These are phyloP conservation scores for Myiothlypis chrysogaster DNA, from an alignment of 2,797 vertebrate species.

Conservation along the genomic window DNA sequence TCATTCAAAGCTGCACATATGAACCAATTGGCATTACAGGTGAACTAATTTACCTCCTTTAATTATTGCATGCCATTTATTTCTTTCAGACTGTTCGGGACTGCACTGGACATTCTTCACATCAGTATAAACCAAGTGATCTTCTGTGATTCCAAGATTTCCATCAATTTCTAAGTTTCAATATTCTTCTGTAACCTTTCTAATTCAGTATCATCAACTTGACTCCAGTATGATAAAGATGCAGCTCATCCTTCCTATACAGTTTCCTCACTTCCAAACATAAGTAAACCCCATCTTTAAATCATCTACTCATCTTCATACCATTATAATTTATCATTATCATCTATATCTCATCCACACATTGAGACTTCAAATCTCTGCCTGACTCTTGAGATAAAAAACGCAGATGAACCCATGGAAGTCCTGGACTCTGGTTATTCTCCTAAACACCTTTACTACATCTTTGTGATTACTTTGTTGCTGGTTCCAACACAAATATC, in stretches of 20 bases:
- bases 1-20: neutral
- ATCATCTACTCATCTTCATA: neutral
- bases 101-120: neutral
- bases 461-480: neutral
- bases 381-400: neutral
- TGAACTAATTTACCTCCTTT: neutral
- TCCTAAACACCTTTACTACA: neutral
- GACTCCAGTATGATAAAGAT: neutral
- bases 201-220: neutral
- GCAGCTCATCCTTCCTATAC: neutral
- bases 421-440: neutral
- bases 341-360: neutral
- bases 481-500: neutral
- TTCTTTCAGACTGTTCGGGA: neutral
- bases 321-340: neutral
- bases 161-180: neutral
- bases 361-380: neutral
- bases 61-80: neutral
- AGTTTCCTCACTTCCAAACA: neutral
- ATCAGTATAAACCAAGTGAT: neutral
- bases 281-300: neutral
- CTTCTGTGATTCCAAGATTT: neutral
- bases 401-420: fast-evolving
- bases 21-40: neutral
- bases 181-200: neutral